Evolutionary conservation across 2,113 vertebrate species (phyloP), one percentile per base, ranked within the genome.

Genomic region (Rhabdomys dilectus): DNA sequence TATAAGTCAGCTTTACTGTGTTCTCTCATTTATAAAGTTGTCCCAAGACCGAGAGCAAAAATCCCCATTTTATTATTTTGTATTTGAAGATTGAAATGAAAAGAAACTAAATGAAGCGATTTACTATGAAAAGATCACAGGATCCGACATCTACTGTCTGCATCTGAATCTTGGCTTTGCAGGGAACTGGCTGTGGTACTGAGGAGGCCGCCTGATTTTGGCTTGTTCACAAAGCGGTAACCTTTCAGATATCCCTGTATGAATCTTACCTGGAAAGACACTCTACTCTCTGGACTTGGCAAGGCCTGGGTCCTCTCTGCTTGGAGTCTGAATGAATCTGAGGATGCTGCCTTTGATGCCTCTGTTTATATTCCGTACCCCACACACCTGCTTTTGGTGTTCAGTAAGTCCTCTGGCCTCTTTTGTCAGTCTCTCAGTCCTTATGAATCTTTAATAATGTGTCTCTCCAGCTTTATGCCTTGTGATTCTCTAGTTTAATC

Each of bases 31-130:
- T 95, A 77, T 81, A 81, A 90, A 29, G 34, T 62, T 36, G 51
- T 80, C 70, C n/a, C 82, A 88, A 88, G 76, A 82, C 53, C 80
- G 73, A 96, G 97, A 97, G 95, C 45, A 96, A 95, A 62, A 93
- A 88, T 96, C 64, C 73, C 66, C n/a, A 56, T 92, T 90, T 92
- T 95, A 78, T 82, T 95, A 95, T 88, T 94, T 91, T 76, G 75
- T 93, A 58, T 87, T 92, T 78, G 88, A 42, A 96, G 77, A 51
- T 56, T 58, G 58, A 51, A 93, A 88, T 84, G 51, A 62, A 88
- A 93, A 60, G 7, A 17, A 92, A 82, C 85, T 82, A 93, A 90
- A n/a, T 81, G 72, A 96, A 94, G 60, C 29, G 39, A 66, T 94
- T 85, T 94, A 31, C 5, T 70, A 45, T 93, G 42, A 76, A 87